Conservation (phyloP, 37 sponge, comb jelly and placozoan genomes). For the Halichondria panicea region DNA sequence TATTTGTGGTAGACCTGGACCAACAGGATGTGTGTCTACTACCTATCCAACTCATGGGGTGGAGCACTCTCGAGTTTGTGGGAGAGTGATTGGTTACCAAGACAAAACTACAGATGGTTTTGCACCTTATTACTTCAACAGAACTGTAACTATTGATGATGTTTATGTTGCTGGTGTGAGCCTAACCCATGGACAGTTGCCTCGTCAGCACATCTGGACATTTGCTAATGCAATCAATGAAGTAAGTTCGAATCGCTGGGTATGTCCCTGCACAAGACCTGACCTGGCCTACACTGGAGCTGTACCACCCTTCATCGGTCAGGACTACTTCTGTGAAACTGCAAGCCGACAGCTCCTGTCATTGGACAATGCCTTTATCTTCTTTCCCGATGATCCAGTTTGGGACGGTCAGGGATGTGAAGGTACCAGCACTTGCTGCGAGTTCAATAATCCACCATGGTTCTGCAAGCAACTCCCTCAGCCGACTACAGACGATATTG, state of each 20-base stretch:
- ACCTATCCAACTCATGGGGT: too few species aligned
- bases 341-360: background rate
- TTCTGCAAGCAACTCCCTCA: conserved; percentile 15
- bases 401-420: conserved; percentile 34
- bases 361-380: background rate
- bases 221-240: background rate
- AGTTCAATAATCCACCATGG: conserved; percentile 30
- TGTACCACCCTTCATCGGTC: conserved; percentile 1
- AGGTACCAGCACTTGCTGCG: conserved; percentile 21
- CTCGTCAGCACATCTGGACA: conserved; percentile 4
- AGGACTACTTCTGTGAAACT: conserved; percentile 7
- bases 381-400: conserved; percentile 15
- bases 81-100: background rate
- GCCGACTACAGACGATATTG: conserved; percentile 10
- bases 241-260: too few species aligned
- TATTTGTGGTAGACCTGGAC: too few species aligned
- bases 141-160: background rate
- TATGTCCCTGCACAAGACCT: background rate
- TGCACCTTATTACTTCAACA: background rate
- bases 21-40: too few species aligned
- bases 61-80: background rate
- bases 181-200: background rate
- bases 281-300: background rate
- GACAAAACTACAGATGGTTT: background rate
- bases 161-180: conserved; percentile 1